Evolutionary conservation across 2,888 invertebrate species (phyloP).

Genomic region (Dexiosoma caninum): DNA sequence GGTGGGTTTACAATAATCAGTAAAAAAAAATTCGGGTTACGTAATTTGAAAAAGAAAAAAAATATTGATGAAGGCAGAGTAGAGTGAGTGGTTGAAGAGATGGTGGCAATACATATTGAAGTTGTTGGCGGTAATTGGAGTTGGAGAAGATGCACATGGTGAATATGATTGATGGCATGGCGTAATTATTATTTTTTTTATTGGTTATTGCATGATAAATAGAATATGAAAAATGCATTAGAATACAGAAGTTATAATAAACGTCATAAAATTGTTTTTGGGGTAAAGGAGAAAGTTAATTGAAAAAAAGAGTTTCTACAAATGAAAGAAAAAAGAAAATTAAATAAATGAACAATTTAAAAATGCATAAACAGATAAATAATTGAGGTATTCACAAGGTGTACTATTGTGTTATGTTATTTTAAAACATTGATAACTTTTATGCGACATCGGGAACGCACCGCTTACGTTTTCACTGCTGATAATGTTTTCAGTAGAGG

Average conservation of each 20-base stretch:
- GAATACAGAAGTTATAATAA: conserved; percentile 14
- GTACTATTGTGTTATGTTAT: neutral
- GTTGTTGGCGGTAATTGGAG: conserved; percentile 43
- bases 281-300: neutral
- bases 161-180: conserved; percentile 40
- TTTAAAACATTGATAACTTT: neutral
- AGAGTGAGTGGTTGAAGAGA: conserved; percentile 22
- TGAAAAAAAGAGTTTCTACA: neutral
- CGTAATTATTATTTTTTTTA: conserved; percentile 26
- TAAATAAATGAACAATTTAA: neutral
- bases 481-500: too few species aligned
- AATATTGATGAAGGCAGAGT: conserved; percentile 21
- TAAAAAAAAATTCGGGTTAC: conserved; percentile 15
- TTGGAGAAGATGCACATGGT: conserved; percentile 45
- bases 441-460: too few species aligned
- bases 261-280: neutral
- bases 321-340: neutral
- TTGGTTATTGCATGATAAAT: conserved; percentile 41
- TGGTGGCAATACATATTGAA: conserved; percentile 31
- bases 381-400: neutral
- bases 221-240: conserved; percentile 49
- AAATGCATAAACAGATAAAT: neutral
- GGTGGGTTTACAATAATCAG: conserved; percentile 24
- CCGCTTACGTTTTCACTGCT: too few species aligned
- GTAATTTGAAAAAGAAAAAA: conserved; percentile 17